Conservation (phyloP, 2,797 vertebrate species). For the Ptychadena robeensis region DNA sequence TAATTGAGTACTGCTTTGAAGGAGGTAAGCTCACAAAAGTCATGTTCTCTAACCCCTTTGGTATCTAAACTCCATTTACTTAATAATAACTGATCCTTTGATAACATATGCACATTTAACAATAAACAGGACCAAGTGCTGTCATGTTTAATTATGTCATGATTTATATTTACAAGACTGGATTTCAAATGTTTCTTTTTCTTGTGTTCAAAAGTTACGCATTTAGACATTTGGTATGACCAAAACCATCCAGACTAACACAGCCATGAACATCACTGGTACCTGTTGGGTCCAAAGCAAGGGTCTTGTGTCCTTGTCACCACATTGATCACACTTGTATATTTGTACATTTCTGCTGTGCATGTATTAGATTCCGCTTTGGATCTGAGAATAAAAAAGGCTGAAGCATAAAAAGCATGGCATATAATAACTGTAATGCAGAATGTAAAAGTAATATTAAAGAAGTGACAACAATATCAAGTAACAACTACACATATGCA, state of each 20-base stretch:
- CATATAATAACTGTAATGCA: too few relatives aligned
- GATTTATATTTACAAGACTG: too few relatives aligned
- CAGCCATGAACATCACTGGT: background rate
- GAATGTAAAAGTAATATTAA: too few relatives aligned
- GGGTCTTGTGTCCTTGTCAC: background rate
- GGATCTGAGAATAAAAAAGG: background rate
- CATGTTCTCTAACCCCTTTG: background rate
- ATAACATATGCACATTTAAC: background rate
- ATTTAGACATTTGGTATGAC: background rate
- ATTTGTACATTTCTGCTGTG: background rate
- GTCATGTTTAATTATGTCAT: too few relatives aligned
- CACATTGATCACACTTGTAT: background rate
- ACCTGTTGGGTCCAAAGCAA: background rate
- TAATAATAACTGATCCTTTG: background rate
- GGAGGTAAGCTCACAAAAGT: conserved; percentile 84
- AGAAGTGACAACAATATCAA: too few relatives aligned
- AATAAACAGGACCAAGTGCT: background rate
- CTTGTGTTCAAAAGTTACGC: background rate
- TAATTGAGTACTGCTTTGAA: conserved; percentile 95
- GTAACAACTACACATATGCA: too few relatives aligned
- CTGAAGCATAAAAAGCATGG: background rate
- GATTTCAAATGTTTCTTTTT: background rate
- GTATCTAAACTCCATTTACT: background rate
- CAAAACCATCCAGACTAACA: background rate
- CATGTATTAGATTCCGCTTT: background rate